Base-by-base conservation (phyloP, 2,113 vertebrate genomes). In the Cynopterus brachyotis region DNA sequence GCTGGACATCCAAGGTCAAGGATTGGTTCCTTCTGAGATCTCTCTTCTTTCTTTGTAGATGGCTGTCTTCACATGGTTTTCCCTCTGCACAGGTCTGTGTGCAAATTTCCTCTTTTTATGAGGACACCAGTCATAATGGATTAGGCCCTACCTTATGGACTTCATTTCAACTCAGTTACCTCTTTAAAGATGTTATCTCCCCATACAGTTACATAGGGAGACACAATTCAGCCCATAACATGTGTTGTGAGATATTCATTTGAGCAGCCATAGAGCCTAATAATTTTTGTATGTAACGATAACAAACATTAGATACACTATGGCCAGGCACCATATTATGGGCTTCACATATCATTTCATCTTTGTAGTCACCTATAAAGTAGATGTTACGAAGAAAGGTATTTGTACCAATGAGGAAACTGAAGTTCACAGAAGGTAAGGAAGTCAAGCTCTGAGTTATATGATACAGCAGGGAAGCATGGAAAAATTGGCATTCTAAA, bases 191-290 rank as follows among this genome's bases (percentile, higher is more conserved):
- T 11, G 8, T 26, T 72, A 4, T 79, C 50, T 95, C 76, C 35
- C 83, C 83, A 73, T 53, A 76, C 19, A 93, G 64, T 79, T 35
- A 37, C 79, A 40, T 78, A 10, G 42, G 59, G 6, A 22, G 59
- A 42, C 42, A 78, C 5, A 75, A 37, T 76, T 47, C 62, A 89
- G 32, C 12, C 42, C 28, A 17, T 86, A 64, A 55, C 37, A 40
- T 79, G 60, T 75, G 47, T 11, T 26, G 42, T 82, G 73, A 35
- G 45, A 57, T 64, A 84, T 30, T 92, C 40, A 86, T 70, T 81
- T 92, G n/a, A 95, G 45, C 45, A 96, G 20, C 30, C 45, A 84
- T 28, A 95, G 30, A 91, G n/a, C 30, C 76, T 66, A 78, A 30
- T 72, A 55, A 60, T 22, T 82, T 89, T 97, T 72, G 13, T 81